Evolutionary conservation across 1,140 invertebrate genomes (phyloP).

Genomic region (Eupristina koningsbergeri): DNA sequence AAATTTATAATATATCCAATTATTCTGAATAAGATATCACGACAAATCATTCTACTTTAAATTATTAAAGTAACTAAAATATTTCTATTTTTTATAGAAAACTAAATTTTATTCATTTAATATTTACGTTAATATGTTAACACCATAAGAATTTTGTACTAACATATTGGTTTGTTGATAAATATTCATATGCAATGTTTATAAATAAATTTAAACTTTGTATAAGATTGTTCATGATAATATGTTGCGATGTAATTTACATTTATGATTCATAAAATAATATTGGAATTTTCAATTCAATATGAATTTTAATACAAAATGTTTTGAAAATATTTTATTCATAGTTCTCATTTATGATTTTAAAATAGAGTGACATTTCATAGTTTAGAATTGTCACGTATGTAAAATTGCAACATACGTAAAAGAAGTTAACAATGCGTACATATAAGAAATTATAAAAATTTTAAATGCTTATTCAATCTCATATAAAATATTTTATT

Average conservation of each 20-base stretch:
- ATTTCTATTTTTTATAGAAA: constrained; percentile 47
- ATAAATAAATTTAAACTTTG: background rate
- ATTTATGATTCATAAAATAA: background rate
- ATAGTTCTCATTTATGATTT: too few species aligned
- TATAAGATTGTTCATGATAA: background rate
- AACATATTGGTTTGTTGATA: background rate
- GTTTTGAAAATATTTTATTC: background rate
- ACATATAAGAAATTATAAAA: background rate
- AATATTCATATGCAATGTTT: background rate
- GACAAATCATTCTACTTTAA: background rate
- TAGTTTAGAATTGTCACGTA: too few species aligned
- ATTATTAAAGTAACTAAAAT: constrained; percentile 13
- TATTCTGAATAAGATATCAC: background rate
- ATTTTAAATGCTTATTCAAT: background rate
- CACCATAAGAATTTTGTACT: background rate
- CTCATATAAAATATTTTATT: background rate
- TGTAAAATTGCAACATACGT: too few species aligned
- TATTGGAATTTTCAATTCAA: background rate
- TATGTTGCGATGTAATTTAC: background rate
- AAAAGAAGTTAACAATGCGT: background rate
- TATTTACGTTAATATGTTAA: background rate
- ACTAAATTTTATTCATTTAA: constrained; percentile 19
- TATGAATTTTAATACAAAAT: background rate
- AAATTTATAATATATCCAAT: too few species aligned
- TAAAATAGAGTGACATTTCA: too few species aligned